Conservation (phyloP, 2,797 vertebrate species). For the Lepidocolaptes lacrymiger region DNA sequence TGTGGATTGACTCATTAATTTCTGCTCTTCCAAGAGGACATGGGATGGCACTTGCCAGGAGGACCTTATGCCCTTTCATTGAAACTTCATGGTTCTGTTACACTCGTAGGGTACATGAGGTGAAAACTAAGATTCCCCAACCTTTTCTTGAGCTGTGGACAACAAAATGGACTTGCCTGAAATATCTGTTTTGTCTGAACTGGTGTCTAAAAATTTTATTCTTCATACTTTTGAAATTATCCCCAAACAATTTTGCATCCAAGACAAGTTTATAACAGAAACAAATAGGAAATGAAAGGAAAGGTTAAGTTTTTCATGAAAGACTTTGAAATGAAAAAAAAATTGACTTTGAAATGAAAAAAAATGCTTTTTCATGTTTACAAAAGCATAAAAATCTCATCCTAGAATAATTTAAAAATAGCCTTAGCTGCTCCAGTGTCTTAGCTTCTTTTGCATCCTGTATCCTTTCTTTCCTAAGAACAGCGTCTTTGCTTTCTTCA, state of each 20-base stretch:
- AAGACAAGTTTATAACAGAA: background rate
- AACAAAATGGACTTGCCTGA: background rate
- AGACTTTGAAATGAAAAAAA: background rate
- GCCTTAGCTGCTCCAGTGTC: background rate
- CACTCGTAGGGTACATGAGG: background rate
- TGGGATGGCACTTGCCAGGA: background rate
- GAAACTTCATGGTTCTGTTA: background rate
- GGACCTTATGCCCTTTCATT: background rate
- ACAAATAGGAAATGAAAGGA: rapidly evolving
- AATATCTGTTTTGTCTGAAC: background rate
- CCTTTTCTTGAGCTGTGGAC: background rate
- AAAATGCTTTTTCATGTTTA: background rate
- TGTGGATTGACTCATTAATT: background rate
- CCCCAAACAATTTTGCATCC: background rate
- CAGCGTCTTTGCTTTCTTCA: background rate
- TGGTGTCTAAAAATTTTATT: background rate
- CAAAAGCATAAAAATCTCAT: background rate
- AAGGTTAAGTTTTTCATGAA: background rate
- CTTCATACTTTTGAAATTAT: background rate
- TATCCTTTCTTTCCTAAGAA: background rate
- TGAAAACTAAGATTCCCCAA: background rate
- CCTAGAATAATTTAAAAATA: background rate
- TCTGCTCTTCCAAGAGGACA: background rate
- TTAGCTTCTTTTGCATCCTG: background rate
- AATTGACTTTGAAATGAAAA: no score